Conservation (phyloP, 2,888 invertebrate species). For the Erebia palarica region DNA sequence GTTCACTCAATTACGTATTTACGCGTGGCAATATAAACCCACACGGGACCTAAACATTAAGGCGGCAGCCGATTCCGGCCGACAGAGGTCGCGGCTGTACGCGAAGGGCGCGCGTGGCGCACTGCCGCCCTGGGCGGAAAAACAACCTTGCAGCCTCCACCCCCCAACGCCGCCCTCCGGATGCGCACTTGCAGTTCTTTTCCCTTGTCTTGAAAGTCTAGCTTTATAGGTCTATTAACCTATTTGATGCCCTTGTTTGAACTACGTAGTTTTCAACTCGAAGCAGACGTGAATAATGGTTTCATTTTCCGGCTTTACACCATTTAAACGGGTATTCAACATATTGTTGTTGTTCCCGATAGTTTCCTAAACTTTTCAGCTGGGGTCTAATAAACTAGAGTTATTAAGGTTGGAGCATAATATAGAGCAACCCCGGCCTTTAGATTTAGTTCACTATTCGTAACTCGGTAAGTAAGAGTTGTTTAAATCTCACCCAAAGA, state of each 20-base stretch:
- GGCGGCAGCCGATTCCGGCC: slow-evolving; percentile 19
- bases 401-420: not conserved
- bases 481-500: not conserved
- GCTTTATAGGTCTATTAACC: slow-evolving; percentile 47
- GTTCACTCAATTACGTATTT: slow-evolving; percentile 37
- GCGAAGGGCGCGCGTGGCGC: slow-evolving; percentile 59
- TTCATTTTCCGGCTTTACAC: slow-evolving; percentile 9
- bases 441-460: not conserved
- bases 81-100: slow-evolving; percentile 40
- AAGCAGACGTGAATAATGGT: slow-evolving; percentile 10
- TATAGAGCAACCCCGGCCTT: not conserved
- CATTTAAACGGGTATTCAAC: not conserved
- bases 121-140: slow-evolving; percentile 70
- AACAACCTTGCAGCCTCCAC: slow-evolving; percentile 72
- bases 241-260: slow-evolving; percentile 39
- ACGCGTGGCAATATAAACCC: slow-evolving; percentile 38
- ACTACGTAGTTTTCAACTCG: slow-evolving; percentile 22
- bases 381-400: not conserved
- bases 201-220: slow-evolving; percentile 51
- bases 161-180: slow-evolving; percentile 51
- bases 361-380: not conserved
- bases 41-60: slow-evolving; percentile 39
- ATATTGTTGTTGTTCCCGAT: not conserved
- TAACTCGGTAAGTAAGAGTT: too few species aligned
- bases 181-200: slow-evolving; percentile 74